Base-by-base conservation (phyloP, 1,140 invertebrate species). In the Orius insidiosus region DNA sequence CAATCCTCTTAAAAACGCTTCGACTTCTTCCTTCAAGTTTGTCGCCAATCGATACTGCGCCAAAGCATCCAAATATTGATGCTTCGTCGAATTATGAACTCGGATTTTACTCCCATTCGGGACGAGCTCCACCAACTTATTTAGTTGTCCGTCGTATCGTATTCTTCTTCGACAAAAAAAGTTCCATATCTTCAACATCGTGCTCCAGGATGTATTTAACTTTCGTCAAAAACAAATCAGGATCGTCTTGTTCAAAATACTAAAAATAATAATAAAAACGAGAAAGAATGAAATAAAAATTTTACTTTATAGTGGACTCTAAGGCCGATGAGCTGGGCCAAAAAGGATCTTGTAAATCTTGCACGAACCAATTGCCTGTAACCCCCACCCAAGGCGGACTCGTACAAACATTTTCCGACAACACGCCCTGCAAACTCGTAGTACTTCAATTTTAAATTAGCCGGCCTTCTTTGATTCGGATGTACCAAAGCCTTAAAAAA, bases 191-290 rank as follows among this genome's bases (percentile, higher is more conserved):
- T 37, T 84, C 80, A 33, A 92, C 76, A 64, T 92, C 81, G 52
- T 90, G 87, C 54, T 92, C 86, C 46, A 90, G 63, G 43, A 95
- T 84, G 61, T 88, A 93, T 59, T 87, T 88, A 10, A 95, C 78
- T 68, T 94, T 94, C 9, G 80, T 80, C 43, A 89, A 66, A 61
- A 89, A 94, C 16, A 94, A 65, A 61, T 93, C 88, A 0, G 89
- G 89, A 65, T 94, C 89, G 59, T 95, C 89, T 66, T 89, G 86
- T 59, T 93, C 87, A 65, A 95, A 95, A 65, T 94, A 90, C 78
- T 85, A 61, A 16, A 69, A 67, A 51, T 47, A 38, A 45, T 8
- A 7, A 47, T 10, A 1, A 47, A 47, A 6, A 7, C 13, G 13
- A 35, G 4, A 14, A 36, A 15, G 14, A 15, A n/a, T n/a, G n/a